Evolutionary conservation across 2,113 vertebrate genomes (phyloP).

Genomic region (Agapornis roseicollis): DNA sequence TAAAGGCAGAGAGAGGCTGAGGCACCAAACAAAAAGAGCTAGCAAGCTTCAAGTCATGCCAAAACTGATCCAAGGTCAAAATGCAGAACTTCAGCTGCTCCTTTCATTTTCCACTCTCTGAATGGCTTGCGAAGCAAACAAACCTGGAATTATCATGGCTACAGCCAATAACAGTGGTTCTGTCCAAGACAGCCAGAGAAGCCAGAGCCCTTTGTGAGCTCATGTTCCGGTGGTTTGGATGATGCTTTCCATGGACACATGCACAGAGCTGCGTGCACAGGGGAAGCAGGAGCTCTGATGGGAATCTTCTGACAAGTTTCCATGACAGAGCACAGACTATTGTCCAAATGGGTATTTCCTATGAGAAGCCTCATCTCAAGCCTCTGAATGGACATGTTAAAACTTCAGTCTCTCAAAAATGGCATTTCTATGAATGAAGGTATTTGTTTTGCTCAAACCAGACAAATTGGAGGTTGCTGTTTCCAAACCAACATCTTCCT

Average conservation of each 20-base stretch:
- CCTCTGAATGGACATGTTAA: conserved; percentile 15
- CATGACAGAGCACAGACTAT: neutral
- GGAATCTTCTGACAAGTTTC: neutral
- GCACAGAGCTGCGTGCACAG: neutral
- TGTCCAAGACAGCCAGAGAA: neutral
- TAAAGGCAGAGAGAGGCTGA: neutral
- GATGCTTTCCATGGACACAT: neutral
- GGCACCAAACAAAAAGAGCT: neutral
- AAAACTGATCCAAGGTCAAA: neutral
- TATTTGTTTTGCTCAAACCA: conserved; percentile 7
- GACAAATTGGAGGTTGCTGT: neutral
- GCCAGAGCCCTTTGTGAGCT: neutral
- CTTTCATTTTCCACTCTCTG: neutral
- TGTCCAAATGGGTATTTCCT: neutral
- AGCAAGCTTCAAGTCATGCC: neutral
- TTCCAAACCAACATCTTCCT: neutral
- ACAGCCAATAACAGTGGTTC: neutral
- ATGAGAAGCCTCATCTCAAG: neutral
- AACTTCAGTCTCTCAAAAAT: neutral
- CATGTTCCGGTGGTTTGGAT: neutral
- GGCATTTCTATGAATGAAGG: neutral
- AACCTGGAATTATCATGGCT: neutral
- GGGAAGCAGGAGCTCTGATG: neutral
- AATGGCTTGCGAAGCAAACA: neutral
- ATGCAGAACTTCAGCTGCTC: neutral